Evolutionary conservation across 2,797 vertebrate species (phyloP).

Genomic region (Bovichtus variegatus): DNA sequence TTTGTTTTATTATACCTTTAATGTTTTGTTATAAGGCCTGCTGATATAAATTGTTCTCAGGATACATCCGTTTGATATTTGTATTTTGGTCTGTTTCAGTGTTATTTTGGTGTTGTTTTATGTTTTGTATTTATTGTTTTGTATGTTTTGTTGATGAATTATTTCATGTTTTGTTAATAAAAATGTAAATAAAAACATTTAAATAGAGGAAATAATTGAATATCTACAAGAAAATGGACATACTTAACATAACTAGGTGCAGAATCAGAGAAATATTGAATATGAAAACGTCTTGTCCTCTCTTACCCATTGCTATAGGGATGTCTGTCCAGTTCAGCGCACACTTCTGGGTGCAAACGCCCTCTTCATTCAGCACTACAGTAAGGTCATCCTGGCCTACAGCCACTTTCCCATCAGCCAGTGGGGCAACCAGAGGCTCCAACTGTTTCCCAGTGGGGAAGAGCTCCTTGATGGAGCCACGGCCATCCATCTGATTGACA

Average conservation of each 20-base stretch:
- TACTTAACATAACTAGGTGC: neutral
- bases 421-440: constrained; percentile 94
- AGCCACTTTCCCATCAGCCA: constrained; percentile 97
- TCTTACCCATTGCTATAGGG: constrained; percentile 97
- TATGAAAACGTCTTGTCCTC: neutral
- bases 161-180: too few relatives aligned
- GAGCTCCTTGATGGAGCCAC: constrained; percentile 96
- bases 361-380: constrained; percentile 97
- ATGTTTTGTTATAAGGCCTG: too few relatives aligned
- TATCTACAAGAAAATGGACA: neutral
- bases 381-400: constrained; percentile 98
- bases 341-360: constrained; percentile 96
- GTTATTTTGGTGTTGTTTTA: too few relatives aligned
- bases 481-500: constrained; percentile 92
- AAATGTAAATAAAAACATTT: too few relatives aligned
- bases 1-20: too few relatives aligned
- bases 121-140: too few relatives aligned
- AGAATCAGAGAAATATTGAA: neutral
- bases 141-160: too few relatives aligned
- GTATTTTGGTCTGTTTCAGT: too few relatives aligned
- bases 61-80: too few relatives aligned
- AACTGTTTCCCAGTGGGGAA: constrained; percentile 98
- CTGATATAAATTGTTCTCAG: too few relatives aligned
- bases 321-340: constrained; percentile 99
- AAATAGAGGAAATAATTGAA: too few relatives aligned